Evolutionary conservation across 1,140 invertebrate genomes (phyloP).

Genomic region (Drosophila punjabiensis): DNA sequence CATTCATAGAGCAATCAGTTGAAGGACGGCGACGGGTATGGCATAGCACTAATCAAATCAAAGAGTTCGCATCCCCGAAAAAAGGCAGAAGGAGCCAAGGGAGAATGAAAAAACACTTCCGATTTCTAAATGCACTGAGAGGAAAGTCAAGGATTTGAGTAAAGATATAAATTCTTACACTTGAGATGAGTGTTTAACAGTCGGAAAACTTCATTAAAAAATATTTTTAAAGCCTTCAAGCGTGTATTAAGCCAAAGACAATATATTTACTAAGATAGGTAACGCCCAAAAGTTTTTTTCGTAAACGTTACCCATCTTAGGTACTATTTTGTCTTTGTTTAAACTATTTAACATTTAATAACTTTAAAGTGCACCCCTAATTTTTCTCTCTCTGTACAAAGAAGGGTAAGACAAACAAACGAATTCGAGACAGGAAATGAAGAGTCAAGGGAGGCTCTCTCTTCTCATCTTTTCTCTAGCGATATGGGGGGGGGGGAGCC

Average conservation of each 20-base stretch:
- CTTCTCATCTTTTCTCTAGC: neutral
- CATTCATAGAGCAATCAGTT: slow-evolving; percentile 72
- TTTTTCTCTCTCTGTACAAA: neutral
- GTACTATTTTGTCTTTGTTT: no score
- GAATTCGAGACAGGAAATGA: slow-evolving; percentile 50
- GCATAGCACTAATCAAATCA: slow-evolving; percentile 71
- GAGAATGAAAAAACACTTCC: slow-evolving; percentile 50
- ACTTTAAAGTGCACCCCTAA: fast-evolving
- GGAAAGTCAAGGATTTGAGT: neutral
- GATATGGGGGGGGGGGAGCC: no score
- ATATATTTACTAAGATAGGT: no score
- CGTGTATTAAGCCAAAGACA: no score
- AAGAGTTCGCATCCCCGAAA: slow-evolving; percentile 51
- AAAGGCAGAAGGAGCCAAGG: slow-evolving; percentile 1
- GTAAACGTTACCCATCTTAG: no score
- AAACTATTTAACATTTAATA: neutral
- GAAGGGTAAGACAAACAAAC: slow-evolving; percentile 35
- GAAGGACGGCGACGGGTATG: slow-evolving; percentile 10
- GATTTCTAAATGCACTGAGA: slow-evolving; percentile 22
- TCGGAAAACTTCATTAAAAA: fast-evolving
- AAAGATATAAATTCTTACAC: neutral
- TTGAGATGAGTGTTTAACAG: neutral
- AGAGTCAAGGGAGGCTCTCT: slow-evolving; percentile 10
- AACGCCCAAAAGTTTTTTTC: no score
- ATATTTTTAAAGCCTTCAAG: neutral